Evolutionary conservation across 2,113 vertebrate species (phyloP).

Genomic region (Cisticola juncidis): DNA sequence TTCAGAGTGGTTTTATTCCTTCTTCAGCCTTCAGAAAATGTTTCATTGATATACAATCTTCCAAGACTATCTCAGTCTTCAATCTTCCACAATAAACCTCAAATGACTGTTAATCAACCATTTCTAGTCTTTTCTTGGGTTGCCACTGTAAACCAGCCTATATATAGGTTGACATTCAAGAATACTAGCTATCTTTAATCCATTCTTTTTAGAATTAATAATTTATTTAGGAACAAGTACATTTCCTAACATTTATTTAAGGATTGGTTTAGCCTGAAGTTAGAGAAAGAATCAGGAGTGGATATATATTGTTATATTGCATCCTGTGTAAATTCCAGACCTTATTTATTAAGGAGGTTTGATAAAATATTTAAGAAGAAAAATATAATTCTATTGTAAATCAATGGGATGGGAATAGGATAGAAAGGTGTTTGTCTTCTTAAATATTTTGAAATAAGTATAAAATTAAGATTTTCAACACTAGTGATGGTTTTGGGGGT

Average conservation of each 20-base stretch:
- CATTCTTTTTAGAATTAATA: background rate
- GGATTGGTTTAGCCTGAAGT: background rate
- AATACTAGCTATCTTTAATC: background rate
- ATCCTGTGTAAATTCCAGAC: background rate
- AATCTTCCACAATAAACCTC: background rate
- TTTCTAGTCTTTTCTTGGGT: background rate
- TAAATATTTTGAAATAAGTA: background rate
- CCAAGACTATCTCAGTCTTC: background rate
- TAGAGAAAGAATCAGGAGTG: background rate
- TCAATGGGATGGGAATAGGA: background rate
- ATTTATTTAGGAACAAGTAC: background rate
- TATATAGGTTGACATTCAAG: background rate
- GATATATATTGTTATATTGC: background rate
- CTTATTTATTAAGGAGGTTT: background rate
- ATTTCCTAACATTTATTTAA: background rate
- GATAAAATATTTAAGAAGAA: background rate
- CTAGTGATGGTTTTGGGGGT: fast-evolving
- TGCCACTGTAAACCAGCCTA: background rate
- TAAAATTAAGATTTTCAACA: background rate
- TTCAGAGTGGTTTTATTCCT: background rate
- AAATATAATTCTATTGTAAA: background rate
- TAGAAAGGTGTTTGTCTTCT: background rate
- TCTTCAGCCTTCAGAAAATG: background rate
- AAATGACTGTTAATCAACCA: background rate
- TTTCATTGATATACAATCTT: background rate